phyloP scores from a whole-genome alignment of 2,113 vertebrate genomes.

The Cryptotis parvus region DNA sequence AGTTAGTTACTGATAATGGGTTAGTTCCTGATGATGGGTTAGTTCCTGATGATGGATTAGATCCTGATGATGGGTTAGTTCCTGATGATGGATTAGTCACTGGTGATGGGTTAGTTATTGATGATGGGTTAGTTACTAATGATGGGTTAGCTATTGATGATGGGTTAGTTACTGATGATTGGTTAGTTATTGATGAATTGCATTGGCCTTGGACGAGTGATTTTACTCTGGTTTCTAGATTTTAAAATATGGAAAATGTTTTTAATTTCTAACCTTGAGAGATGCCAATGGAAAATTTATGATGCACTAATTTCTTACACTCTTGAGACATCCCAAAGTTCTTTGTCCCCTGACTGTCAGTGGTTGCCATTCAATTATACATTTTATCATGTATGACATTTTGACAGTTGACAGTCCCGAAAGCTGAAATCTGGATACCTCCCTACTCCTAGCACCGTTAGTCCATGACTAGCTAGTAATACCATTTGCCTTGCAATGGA shows the following conservation, averaged over 20 bases:
- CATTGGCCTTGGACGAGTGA: neutral
- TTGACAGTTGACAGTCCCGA: neutral
- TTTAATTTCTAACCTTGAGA: neutral
- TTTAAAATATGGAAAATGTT: neutral
- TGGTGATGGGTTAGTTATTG: too few relatives aligned
- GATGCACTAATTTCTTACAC: neutral
- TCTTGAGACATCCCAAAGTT: neutral
- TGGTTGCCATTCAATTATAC: neutral
- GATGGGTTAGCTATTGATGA: too few relatives aligned
- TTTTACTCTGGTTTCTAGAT: constrained; percentile 10
- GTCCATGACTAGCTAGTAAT: neutral
- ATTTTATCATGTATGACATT: neutral
- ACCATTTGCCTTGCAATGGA: neutral
- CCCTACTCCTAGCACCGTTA: neutral
- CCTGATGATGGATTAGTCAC: too few relatives aligned
- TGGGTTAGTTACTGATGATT: too few relatives aligned
- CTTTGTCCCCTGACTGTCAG: neutral
- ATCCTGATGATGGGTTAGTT: too few relatives aligned
- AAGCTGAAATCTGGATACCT: neutral
- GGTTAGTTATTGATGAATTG: neutral
- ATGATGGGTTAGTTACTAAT: too few relatives aligned
- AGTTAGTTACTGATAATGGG: too few relatives aligned
- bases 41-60: too few relatives aligned
- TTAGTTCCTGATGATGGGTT: too few relatives aligned
- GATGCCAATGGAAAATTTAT: neutral